phyloP scores from a whole-genome alignment of 2,888 invertebrate species.

The Belgica antarctica region DNA sequence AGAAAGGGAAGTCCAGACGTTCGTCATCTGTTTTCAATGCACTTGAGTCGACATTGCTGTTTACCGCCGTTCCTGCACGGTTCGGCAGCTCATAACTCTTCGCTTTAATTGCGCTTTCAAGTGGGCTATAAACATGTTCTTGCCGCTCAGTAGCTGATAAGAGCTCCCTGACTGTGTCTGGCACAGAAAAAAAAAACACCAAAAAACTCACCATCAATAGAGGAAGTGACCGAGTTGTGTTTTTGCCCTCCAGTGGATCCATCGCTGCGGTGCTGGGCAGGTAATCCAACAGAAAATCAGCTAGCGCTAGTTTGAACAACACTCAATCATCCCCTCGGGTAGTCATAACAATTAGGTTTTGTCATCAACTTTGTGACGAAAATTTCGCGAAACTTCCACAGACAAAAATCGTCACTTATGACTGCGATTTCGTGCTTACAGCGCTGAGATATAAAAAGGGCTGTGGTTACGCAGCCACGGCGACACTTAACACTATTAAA shows the following conservation, averaged over 20 bases:
- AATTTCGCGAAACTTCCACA: not conserved
- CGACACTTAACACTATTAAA: not conserved
- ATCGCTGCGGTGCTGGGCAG: not conserved
- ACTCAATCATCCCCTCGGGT: not conserved
- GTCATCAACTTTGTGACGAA: not conserved
- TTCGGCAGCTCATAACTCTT: not conserved
- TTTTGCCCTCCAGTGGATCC: slow-evolving; percentile 16
- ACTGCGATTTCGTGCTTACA: not conserved
- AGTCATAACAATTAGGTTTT: not conserved
- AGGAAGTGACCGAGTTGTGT: slow-evolving; percentile 19
- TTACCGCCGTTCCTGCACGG: not conserved
- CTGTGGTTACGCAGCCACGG: not conserved
- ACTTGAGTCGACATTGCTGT: not conserved
- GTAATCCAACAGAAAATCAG: not conserved
- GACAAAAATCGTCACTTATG: not conserved
- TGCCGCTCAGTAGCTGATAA: not conserved
- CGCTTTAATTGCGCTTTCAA: not conserved
- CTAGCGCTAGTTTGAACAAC: not conserved
- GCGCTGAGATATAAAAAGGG: no score
- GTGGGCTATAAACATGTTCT: not conserved
- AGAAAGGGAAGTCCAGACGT: not conserved
- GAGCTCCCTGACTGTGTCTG: no score
- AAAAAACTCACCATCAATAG: slow-evolving; percentile 14
- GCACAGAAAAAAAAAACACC: no score
- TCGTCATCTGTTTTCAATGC: not conserved